Base-by-base conservation (phyloP, 2,797 vertebrate species). In the Acanthornis magna region DNA sequence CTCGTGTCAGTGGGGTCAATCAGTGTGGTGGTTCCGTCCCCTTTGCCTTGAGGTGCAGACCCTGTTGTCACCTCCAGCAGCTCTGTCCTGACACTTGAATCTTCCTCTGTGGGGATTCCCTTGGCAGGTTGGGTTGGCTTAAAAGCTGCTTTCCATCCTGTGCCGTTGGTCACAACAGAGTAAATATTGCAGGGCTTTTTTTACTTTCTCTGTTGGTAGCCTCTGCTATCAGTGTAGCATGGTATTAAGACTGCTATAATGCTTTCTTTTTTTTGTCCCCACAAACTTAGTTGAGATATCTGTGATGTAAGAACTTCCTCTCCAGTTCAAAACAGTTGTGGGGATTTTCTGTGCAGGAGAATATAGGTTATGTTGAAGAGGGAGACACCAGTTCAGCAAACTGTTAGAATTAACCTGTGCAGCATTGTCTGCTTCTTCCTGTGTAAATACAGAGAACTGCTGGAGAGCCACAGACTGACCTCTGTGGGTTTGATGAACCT, bases 221-320 rank as follows among this genome's bases (percentile, higher is more conserved):
- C 23, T 40, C 63, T 57, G 42, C 23, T 45, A 18, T 42, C 61
- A 43, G 2, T 0, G 0, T 25, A 43, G 20, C 10, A 13, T 42
- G 93, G 30, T 36, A 38, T n/a, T 51, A 66, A 26, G 30, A 20
- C 29, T 78, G 16, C 43, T 81, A 0, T 22, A 19, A 34, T 36
- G 29, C 10, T 55, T 65, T 76, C 58, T 51, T 11, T 1, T 48
- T 38, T 38, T 42, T 42, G 6, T 42, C n/a, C 10, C 13, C 13
- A 27, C 27, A 36, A 48, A 63, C 21, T 66, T 58, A 13, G 6
- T 25, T 73, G 34, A 17, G 16, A 29, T 45, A 16, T 21, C 27
- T 61, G 18, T 38, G 22, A n/a, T 61, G 38, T 2, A 71, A 87
- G 13, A 47, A 29, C 27, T 88, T 80, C 50, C 20, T 85, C 16